Evolutionary conservation across 2,888 invertebrate genomes (phyloP).

Genomic region (Timandra comae): DNA sequence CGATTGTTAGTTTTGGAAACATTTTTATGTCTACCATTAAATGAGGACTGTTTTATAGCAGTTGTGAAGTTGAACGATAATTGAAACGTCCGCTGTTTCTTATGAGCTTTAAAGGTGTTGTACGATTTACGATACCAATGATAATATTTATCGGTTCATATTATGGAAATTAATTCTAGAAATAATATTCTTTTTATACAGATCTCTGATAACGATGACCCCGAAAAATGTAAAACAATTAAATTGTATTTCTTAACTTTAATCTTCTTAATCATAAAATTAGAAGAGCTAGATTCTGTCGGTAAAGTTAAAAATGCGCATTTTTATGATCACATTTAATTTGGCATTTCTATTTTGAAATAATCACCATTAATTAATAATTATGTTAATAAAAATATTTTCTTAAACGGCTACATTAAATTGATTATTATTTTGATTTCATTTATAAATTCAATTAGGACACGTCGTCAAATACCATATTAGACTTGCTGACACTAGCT

Average conservation of each 20-base stretch:
- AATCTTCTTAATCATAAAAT: no score
- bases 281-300: no score
- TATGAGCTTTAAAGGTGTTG: constrained; percentile 27
- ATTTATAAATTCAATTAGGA: no score
- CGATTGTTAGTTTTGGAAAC: constrained; percentile 53
- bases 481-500: no score
- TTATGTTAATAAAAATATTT: no score
- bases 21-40: constrained; percentile 34
- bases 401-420: no score
- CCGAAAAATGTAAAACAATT: not conserved
- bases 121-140: constrained; percentile 44
- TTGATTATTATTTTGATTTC: no score
- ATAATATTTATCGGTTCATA: constrained; percentile 44
- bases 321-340: no score
- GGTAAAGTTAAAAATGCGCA: no score
- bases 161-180: constrained; percentile 21
- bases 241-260: not conserved
- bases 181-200: constrained; percentile 16
- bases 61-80: constrained; percentile 27
- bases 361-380: no score
- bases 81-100: constrained; percentile 27
- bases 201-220: not conserved
- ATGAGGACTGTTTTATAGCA: constrained; percentile 27
- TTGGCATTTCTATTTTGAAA: no score
- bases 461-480: no score